A percentile compares a stretch with the other conserved stretches of the same genome.
Evolutionary conservation across 2,797 vertebrate genomes (phyloP).

Genomic region (Borostomias antarcticus): DNA sequence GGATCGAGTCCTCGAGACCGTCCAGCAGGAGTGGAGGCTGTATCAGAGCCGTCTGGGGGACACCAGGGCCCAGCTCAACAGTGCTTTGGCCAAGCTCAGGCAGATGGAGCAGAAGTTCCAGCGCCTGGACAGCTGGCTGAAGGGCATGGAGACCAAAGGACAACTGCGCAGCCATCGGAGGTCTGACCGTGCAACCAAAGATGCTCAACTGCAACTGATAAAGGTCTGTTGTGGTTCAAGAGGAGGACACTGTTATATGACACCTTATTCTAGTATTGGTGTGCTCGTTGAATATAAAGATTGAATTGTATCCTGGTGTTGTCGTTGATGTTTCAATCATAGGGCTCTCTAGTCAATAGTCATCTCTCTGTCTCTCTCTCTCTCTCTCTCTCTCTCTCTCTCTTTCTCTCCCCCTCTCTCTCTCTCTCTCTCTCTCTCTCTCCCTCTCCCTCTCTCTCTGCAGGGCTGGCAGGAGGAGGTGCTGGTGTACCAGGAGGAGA

Average conservation of each 20-base stretch:
- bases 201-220: slow-evolving; percentile 86
- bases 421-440: slow-evolving; percentile 17
- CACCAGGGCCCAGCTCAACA: slow-evolving; percentile 82
- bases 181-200: slow-evolving; percentile 85
- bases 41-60: slow-evolving; percentile 88
- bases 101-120: slow-evolving; percentile 91
- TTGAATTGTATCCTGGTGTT: no score
- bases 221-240: slow-evolving; percentile 75
- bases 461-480: slow-evolving; percentile 94
- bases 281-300: background rate
- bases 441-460: background rate
- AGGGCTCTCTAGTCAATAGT: background rate
- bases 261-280: background rate
- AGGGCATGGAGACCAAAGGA: slow-evolving; percentile 84
- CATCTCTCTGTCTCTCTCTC: background rate
- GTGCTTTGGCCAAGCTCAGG: slow-evolving; percentile 82
- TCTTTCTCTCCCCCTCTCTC: background rate
- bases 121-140: slow-evolving; percentile 90
- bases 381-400: background rate
- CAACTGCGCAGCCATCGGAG: slow-evolving; percentile 76
- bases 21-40: slow-evolving; percentile 88
- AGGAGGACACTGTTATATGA: no score
- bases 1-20: slow-evolving; percentile 85
- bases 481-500: slow-evolving; percentile 86
- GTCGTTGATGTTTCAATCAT: background rate